Evolutionary conservation across 1,140 invertebrate genomes (phyloP).

Genomic region (Rhyacophila brunnea): DNA sequence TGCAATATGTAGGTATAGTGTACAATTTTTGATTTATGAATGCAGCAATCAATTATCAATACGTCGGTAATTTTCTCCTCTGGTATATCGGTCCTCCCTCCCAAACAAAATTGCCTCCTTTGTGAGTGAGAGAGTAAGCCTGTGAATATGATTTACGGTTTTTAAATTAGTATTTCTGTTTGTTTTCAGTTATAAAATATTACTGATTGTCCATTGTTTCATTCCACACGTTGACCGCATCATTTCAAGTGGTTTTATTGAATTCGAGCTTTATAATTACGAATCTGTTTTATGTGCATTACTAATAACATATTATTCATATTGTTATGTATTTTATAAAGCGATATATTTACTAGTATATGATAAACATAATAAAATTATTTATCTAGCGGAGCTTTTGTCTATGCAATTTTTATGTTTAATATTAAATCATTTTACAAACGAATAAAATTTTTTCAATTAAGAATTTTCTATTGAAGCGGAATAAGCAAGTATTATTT

Average conservation of each 20-base stretch:
- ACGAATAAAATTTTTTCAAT: too few relatives aligned
- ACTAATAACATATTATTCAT: too few relatives aligned
- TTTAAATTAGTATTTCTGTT: slow-evolving; percentile 31
- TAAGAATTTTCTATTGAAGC: too few relatives aligned
- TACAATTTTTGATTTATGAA: background rate
- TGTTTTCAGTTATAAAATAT: slow-evolving; percentile 24
- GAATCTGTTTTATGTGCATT: too few relatives aligned
- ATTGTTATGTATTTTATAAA: too few relatives aligned
- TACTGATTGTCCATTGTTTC: slow-evolving; percentile 31
- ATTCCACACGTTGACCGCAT: slow-evolving; percentile 4
- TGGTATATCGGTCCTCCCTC: background rate
- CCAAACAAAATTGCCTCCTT: slow-evolving; percentile 5
- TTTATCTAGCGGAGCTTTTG: too few relatives aligned
- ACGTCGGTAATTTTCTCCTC: background rate
- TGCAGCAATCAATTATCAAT: slow-evolving; percentile 4
- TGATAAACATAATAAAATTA: too few relatives aligned
- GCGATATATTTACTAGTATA: too few relatives aligned
- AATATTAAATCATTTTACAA: too few relatives aligned
- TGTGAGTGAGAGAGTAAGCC: background rate
- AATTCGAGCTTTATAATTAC: background rate
- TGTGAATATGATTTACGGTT: slow-evolving; percentile 28
- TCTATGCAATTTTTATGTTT: too few relatives aligned
- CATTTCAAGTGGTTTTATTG: slow-evolving; percentile 11
- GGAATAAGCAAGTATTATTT: too few relatives aligned
- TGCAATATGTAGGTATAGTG: background rate